Evolutionary conservation across 2,888 invertebrate genomes (phyloP), one percentile per base, ranked within the genome.

Genomic region (Lumbricus terrestris): DNA sequence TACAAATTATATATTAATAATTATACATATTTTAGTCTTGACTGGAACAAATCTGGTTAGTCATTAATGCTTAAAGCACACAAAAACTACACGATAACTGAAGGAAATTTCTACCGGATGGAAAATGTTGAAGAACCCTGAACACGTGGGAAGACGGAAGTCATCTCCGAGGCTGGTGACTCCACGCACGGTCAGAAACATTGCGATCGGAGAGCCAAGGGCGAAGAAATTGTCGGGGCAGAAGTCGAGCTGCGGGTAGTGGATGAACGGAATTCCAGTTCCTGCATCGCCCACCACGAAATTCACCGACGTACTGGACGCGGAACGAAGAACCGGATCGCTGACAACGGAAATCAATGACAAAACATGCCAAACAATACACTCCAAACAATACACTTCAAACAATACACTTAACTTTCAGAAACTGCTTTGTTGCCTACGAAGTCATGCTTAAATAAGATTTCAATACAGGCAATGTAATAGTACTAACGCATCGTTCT

Each of bases 141-240:
- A 96, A 95, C 98, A 99, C 0, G 98, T 98, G 0, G 99, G 99
- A 91, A 99, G 95, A 42, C 96, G 95, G 95, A 98, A 99, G 82
- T 97, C 96, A 91, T 96, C 96, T 0, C 98, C 98, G 0, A 99
- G 95, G 93, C 98, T 97, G 88, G 98, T 97, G 13, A 85, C 85
- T 4, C 99, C 99, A 88, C 99, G 96, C 1, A 98, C 97, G 11
- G 98, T 98, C 34, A 98, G 97, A 95, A 99, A 99, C 96, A 98
- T 97, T 0, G 95, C 98, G 91, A 98, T 97, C 5, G 99, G 99
- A 89, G 98, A 98, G 0, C 99, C 99, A 20, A 99, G 95, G 0
- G 98, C 98, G 95, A 98, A 99, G 93, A 98, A 97, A 29, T 97
- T 97, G 91, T 96, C 96, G 0, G 98, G 98, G 34, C 96, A 95